These are phyloP conservation scores for Geococcyx californianus DNA, from an alignment of 2,113 vertebrate genomes.

Conservation along the genomic window DNA sequence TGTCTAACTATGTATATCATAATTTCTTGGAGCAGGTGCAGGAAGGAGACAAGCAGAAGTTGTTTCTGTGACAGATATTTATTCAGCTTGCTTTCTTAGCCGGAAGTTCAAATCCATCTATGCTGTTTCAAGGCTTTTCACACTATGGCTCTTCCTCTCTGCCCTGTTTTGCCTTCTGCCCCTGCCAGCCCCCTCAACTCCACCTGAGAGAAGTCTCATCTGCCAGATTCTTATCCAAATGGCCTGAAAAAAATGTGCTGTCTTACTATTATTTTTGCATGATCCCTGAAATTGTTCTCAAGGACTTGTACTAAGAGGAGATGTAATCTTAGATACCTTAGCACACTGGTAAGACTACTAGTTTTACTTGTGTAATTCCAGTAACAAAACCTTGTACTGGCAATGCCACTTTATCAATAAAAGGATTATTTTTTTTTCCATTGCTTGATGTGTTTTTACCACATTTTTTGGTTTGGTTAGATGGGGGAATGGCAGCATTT, in stretches of 20 bases:
- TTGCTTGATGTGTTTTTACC: not conserved
- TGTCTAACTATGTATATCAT: not conserved
- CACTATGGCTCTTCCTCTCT: not conserved
- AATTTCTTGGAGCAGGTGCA: not conserved
- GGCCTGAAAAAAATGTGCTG: not conserved
- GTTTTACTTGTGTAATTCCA: not conserved
- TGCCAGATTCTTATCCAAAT: not conserved
- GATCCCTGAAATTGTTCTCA: not conserved
- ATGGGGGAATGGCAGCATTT: not conserved
- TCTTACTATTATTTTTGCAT: not conserved
- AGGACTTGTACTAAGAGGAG: not conserved
- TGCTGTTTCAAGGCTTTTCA: not conserved
- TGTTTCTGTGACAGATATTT: not conserved
- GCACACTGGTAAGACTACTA: not conserved
- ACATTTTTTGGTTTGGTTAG: not conserved
- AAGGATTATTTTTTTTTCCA: not conserved
- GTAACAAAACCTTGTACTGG: not conserved
- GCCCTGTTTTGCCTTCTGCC: not conserved
- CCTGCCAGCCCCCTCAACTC: not conserved
- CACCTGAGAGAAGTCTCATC: not conserved
- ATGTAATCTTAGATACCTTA: not conserved
- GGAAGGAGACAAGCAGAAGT: not conserved
- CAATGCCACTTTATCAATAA: not conserved
- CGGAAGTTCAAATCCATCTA: constrained; percentile 1
- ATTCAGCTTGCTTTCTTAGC: not conserved